phyloP scores from a whole-genome alignment of 2,113 vertebrate genomes.

The Phylloscopus whistleri region DNA sequence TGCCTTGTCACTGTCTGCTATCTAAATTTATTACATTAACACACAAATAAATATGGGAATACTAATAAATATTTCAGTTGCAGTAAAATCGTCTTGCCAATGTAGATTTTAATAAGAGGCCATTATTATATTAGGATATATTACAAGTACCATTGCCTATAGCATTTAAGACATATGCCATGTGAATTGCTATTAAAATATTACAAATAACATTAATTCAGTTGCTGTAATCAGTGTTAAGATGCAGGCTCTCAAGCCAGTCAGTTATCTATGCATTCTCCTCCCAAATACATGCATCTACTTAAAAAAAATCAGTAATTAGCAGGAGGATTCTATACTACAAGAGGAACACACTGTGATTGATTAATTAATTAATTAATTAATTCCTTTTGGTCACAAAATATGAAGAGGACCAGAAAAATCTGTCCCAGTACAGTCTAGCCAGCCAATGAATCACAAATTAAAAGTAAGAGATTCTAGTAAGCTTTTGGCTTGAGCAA shows the following conservation, averaged over 20 bases:
- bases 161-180: neutral
- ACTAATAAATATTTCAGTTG: neutral
- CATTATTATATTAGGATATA: neutral
- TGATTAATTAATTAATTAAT: neutral
- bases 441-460: neutral
- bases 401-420: neutral
- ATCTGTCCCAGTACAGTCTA: neutral
- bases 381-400: neutral
- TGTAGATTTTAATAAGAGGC: neutral
- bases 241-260: neutral
- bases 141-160: neutral
- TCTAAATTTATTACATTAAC: constrained; percentile 44
- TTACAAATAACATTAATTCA: neutral
- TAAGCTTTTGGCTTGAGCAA: neutral
- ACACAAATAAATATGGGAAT: neutral
- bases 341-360: neutral
- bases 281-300: neutral
- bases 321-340: neutral
- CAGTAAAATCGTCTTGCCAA: neutral
- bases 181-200: neutral
- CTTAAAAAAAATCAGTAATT: neutral
- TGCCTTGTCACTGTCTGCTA: constrained; percentile 67
- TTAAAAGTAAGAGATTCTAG: neutral
- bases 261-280: neutral
- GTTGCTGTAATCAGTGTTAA: neutral